Evolutionary conservation across 2,113 vertebrate genomes (phyloP).

Genomic region (Syrmaticus mikado): DNA sequence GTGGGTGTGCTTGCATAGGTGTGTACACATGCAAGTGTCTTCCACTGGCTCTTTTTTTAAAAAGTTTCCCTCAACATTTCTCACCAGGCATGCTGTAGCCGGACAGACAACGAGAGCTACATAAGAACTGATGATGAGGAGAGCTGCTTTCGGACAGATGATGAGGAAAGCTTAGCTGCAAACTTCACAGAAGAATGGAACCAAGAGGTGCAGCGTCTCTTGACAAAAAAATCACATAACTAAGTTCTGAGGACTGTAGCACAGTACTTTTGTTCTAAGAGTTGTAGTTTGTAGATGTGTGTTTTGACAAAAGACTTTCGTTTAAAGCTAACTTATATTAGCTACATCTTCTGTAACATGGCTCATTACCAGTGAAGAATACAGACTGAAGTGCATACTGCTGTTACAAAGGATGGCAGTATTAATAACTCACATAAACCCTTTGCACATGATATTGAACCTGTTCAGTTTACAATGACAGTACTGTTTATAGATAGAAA

Average conservation of each 20-base stretch:
- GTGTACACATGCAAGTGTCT: neutral
- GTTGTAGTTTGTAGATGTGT: conserved; percentile 84
- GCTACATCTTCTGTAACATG: conserved; percentile 78
- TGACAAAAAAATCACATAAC: conserved; percentile 65
- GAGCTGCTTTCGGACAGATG: conserved; percentile 74
- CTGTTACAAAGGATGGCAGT: conserved; percentile 59
- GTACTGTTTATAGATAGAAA: conserved; percentile 78
- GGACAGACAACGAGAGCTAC: conserved; percentile 79
- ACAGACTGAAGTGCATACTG: conserved; percentile 57
- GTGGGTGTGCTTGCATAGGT: neutral
- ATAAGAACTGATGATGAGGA: conserved; percentile 75
- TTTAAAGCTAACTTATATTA: conserved; percentile 77
- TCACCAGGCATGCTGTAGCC: conserved; percentile 82
- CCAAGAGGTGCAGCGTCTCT: conserved; percentile 75
- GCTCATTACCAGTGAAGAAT: conserved; percentile 70
- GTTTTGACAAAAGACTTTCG: conserved; percentile 77
- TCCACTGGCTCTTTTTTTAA: neutral
- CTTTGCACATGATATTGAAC: conserved; percentile 81
- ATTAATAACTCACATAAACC: conserved; percentile 69
- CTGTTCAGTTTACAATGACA: conserved; percentile 81
- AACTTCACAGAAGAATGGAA: conserved; percentile 73
- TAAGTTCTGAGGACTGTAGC: conserved; percentile 78
- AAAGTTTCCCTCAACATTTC: conserved; percentile 35
- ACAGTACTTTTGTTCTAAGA: conserved; percentile 82
- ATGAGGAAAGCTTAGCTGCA: conserved; percentile 72